A percentile compares a stretch with the other conserved stretches of the same genome.
Evolutionary conservation across 1,140 invertebrate species (phyloP).

Genomic region (Brevipalpus yothersi): DNA sequence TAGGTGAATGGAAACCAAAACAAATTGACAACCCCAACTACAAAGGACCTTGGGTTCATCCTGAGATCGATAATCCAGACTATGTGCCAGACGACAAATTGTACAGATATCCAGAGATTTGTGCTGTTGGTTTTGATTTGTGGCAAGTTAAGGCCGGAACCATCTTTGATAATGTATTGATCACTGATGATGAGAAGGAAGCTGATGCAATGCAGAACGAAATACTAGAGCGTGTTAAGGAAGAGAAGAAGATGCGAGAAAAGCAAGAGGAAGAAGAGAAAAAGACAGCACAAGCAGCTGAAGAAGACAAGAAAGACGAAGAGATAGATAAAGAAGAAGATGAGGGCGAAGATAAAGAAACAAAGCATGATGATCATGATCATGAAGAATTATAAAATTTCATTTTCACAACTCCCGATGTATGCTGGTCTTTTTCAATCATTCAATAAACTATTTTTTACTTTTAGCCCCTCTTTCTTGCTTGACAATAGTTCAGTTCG

Average conservation of each 20-base stretch:
- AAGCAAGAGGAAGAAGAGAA: slow-evolving; percentile 7
- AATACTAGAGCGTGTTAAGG: slow-evolving; percentile 10
- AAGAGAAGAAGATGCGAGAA: slow-evolving; percentile 11
- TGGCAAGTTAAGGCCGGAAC: slow-evolving; percentile 97
- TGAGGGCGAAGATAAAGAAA: not conserved
- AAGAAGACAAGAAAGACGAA: slow-evolving; percentile 6
- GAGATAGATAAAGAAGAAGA: slow-evolving; percentile 7
- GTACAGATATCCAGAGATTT: slow-evolving; percentile 69
- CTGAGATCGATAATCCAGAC: slow-evolving; percentile 96
- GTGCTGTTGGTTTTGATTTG: slow-evolving; percentile 78
- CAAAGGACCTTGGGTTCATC: slow-evolving; percentile 86
- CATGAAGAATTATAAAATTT: not conserved
- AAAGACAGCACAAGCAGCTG: slow-evolving; percentile 4
- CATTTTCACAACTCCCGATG: not conserved
- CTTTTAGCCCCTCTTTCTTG: too few species aligned
- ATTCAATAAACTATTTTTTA: too few species aligned
- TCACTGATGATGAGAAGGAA: slow-evolving; percentile 62
- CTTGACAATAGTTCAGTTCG: too few species aligned
- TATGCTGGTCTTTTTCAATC: too few species aligned
- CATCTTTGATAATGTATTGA: slow-evolving; percentile 90
- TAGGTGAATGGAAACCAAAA: slow-evolving; percentile 51
- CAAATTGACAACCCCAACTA: slow-evolving; percentile 95
- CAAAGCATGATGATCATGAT: not conserved
- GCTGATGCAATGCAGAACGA: slow-evolving; percentile 40
- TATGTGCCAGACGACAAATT: slow-evolving; percentile 53